Base-by-base conservation (phyloP, 2,797 vertebrate species). In the Labeo calbasu region DNA sequence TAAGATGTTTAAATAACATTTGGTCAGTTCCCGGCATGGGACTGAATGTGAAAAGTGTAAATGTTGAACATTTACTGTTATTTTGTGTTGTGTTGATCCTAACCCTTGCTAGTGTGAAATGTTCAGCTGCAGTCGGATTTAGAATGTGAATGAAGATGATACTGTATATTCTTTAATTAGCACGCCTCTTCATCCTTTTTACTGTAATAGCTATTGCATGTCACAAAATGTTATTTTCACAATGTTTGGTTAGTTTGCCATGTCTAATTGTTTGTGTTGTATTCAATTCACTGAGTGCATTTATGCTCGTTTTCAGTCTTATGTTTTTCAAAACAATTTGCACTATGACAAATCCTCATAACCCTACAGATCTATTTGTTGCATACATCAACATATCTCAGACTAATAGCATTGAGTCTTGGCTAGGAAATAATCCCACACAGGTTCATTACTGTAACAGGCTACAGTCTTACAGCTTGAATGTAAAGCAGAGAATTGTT, bases 371-470 rank as follows among this genome's bases (percentile, higher is more conserved):
- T 80, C 83, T 86, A 84, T 89, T 90, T 91, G 88, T 88, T 86
- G 77, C 70, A 86, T 83, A 85, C 68, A 90, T 93, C 89, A 91
- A 88, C 89, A 90, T 88, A 91, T 88, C 21, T 80, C 82, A 91
- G 85, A 87, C 88, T 90, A 87, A 90, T 88, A 87, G 85, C 79
- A 70, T 57, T 66, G 86, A 86, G 83, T 87, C 87, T 82, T 79
- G 77, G 61, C 77, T 75, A 85, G 72, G 85, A 91, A 53, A 48
- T 91, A 91, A 94, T 92, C 91, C 91, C 88, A 85, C 23, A 86
- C 85, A 92, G 89, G 83, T 92, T 93, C 89, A 92, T 91, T 91
- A 92, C 83, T 85, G 77, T 82, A 91, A 88, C 36, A 83, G n/a
- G 17, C 12, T 65, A 55, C 7, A 5, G 40, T 75, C 25, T 36